phyloP scores from a whole-genome alignment of 2,888 invertebrate species.

The Dasysyrphus albostriatus region DNA sequence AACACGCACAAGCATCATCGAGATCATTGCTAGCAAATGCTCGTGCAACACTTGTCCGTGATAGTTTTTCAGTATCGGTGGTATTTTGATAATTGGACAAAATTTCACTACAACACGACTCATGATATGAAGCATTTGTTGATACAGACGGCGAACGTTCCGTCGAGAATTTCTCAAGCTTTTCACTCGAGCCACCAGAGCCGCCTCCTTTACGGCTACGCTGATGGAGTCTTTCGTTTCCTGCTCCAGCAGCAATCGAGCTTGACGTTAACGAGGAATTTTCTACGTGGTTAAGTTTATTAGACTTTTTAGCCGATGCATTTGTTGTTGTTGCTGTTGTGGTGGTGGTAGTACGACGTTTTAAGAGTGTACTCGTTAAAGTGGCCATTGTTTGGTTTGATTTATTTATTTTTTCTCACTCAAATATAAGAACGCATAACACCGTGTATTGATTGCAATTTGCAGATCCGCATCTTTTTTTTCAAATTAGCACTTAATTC shows the following conservation, averaged over 20 bases:
- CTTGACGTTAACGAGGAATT: constrained; percentile 53
- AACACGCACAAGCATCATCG: constrained; percentile 64
- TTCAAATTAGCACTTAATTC: constrained; percentile 36
- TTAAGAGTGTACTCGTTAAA: constrained; percentile 55
- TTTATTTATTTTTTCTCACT: constrained; percentile 37
- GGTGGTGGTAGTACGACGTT: constrained; percentile 51
- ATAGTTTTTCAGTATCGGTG: constrained; percentile 72
- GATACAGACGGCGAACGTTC: constrained; percentile 63
- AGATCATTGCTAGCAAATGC: constrained; percentile 57
- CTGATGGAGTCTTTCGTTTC: constrained; percentile 57
- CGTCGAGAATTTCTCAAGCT: constrained; percentile 74
- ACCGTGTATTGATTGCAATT: constrained; percentile 2
- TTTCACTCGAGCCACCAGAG: constrained; percentile 72
- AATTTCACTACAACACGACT: constrained; percentile 70
- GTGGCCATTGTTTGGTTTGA: constrained; percentile 62
- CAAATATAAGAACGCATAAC: constrained; percentile 14
- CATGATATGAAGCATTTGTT: constrained; percentile 65
- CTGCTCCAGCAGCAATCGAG: constrained; percentile 25
- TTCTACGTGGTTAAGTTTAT: constrained; percentile 51
- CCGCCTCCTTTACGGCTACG: constrained; percentile 65
- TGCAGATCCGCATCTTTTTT: constrained; percentile 30
- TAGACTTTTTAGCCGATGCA: constrained; percentile 42
- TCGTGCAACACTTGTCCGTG: constrained; percentile 74
- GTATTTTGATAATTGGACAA: constrained; percentile 68
- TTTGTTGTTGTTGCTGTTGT: constrained; percentile 28